Percentiles rank a stretch among this genome's conserved stretches.
Conservation (phyloP, 2,888 invertebrate species). For the Parapristionchus giblindavisi region DNA sequence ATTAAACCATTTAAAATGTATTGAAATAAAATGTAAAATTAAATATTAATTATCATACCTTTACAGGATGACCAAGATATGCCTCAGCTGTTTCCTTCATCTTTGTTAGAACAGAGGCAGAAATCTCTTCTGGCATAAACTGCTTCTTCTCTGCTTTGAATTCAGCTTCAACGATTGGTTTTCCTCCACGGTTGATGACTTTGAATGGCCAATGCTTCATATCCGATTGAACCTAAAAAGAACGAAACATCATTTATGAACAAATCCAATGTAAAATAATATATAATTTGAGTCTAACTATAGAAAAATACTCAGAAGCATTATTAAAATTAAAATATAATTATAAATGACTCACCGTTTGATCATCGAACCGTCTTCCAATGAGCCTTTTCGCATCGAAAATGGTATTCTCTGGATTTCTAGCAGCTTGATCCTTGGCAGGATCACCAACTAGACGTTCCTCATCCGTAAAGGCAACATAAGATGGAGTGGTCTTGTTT, state of each 20-base stretch:
- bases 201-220: conserved; percentile 69
- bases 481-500: conserved; percentile 80
- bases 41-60: conserved; percentile 5
- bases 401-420: conserved; percentile 71
- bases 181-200: conserved; percentile 56
- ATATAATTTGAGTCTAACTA: too few relatives aligned
- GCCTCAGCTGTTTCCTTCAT: conserved; percentile 57
- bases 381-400: conserved; percentile 82
- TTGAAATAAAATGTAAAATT: too few relatives aligned
- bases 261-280: not conserved
- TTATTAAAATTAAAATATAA: not conserved
- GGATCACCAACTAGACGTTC: conserved; percentile 73
- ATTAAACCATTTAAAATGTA: too few relatives aligned
- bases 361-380: conserved; percentile 82
- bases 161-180: conserved; percentile 75
- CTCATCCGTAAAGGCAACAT: conserved; percentile 79
- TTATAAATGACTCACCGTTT: not conserved
- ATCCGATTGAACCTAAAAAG: conserved; percentile 58
- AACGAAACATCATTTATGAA: not conserved
- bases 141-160: conserved; percentile 76
- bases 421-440: conserved; percentile 73
- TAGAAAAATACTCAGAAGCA: not conserved
- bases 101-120: conserved; percentile 44
- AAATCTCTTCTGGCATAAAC: conserved; percentile 35
- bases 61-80: conserved; percentile 52